phyloP scores from a whole-genome alignment of 1,140 invertebrate species.

The Gonioctena quinquepunctata region DNA sequence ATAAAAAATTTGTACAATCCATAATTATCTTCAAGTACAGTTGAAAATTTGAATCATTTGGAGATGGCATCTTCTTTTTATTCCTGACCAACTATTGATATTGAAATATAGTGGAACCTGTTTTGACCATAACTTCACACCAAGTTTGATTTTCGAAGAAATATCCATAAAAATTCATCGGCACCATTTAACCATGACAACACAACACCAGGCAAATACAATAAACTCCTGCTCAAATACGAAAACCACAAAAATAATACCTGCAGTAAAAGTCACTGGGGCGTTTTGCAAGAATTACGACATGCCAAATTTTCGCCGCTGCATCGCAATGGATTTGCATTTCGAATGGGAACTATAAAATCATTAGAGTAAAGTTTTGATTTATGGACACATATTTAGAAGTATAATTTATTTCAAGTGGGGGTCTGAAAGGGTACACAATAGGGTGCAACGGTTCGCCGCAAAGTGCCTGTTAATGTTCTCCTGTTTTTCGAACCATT shows the following conservation, averaged over 20 bases:
- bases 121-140: no score
- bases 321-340: slow-evolving; percentile 20
- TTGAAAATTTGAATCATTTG: no score
- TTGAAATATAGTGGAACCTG: no score
- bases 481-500: background rate
- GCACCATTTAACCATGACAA: background rate
- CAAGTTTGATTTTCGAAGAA: no score
- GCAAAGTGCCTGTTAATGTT: slow-evolving; percentile 16
- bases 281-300: slow-evolving; percentile 9
- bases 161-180: no score
- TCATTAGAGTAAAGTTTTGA: slow-evolving; percentile 31
- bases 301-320: background rate
- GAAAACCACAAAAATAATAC: background rate
- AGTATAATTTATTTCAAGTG: slow-evolving; percentile 32
- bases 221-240: background rate
- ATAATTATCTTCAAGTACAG: no score
- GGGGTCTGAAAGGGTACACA: slow-evolving; percentile 23
- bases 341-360: slow-evolving; percentile 26
- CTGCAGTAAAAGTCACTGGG: background rate
- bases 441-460: slow-evolving; percentile 26
- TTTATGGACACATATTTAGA: slow-evolving; percentile 29
- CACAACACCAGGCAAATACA: background rate
- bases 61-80: no score
- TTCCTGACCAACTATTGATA: no score
- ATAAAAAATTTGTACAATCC: no score